phyloP scores from a whole-genome alignment of 64 coral and sea anemone species.

The Pocillopora damicornis region DNA sequence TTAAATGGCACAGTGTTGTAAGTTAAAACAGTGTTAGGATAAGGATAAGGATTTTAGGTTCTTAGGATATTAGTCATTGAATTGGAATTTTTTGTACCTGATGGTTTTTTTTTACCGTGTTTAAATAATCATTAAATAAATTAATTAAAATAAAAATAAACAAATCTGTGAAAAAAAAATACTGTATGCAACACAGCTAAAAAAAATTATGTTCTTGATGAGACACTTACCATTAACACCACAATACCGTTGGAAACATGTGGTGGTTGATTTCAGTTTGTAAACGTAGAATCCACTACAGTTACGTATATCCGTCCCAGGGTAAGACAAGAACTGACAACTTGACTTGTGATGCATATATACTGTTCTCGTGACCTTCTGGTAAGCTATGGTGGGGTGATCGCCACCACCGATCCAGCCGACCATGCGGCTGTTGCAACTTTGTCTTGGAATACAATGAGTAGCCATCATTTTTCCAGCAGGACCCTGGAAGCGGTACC shows the following conservation, averaged over 20 bases:
- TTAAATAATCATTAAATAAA: no score
- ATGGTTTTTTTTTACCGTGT: no score
- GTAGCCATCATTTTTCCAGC: constrained; percentile 22
- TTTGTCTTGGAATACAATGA: neutral
- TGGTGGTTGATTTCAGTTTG: neutral
- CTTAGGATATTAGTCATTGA: no score
- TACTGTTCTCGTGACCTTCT: neutral
- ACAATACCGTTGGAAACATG: constrained; percentile 21
- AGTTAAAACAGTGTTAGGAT: no score
- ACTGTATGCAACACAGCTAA: no score
- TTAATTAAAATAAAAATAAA: no score
- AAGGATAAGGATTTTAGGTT: no score
- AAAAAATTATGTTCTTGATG: no score
- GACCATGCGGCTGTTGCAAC: constrained; percentile 14
- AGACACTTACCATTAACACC: neutral
- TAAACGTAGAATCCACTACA: constrained; percentile 54
- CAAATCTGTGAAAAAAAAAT: no score
- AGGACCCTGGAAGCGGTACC: constrained; percentile 37
- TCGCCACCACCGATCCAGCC: constrained; percentile 45
- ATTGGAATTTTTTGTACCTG: no score
- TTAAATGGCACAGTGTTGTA: no score
- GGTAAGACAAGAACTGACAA: constrained; percentile 4
- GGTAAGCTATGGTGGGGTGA: constrained; percentile 7
- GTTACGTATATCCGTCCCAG: constrained; percentile 15
- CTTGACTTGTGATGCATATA: constrained; percentile 2